phyloP scores from a whole-genome alignment of 2,113 vertebrate genomes.

The Anas platyrhynchos region DNA sequence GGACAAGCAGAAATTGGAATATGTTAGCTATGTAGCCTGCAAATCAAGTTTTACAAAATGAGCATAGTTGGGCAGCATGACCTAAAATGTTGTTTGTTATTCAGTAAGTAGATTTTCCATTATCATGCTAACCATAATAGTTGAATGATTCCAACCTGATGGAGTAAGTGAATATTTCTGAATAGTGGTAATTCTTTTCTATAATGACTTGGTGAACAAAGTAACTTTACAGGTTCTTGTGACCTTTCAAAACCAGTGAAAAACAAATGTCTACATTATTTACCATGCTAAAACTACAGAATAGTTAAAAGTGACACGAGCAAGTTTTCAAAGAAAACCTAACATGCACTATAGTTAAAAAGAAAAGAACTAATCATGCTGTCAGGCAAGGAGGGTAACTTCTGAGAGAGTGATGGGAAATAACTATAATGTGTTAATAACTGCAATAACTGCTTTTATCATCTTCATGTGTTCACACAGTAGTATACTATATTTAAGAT shows the following conservation, averaged over 20 bases:
- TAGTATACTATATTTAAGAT: neutral
- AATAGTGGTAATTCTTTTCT: neutral
- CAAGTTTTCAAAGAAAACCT: neutral
- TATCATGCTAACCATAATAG: neutral
- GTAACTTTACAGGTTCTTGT: neutral
- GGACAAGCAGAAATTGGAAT: slow-evolving; percentile 62
- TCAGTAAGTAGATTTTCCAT: neutral
- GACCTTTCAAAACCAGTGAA: slow-evolving; percentile 6
- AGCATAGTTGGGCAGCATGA: slow-evolving; percentile 20
- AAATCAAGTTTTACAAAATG: slow-evolving; percentile 45
- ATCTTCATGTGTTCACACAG: neutral
- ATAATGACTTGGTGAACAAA: neutral
- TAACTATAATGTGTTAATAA: neutral
- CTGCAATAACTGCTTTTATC: neutral
- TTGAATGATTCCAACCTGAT: neutral
- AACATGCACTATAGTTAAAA: neutral
- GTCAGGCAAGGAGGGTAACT: neutral
- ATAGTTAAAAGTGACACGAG: neutral
- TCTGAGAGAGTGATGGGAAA: neutral
- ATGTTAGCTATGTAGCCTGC: slow-evolving; percentile 37
- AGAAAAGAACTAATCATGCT: neutral
- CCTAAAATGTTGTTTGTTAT: neutral
- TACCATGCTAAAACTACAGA: neutral
- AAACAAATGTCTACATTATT: neutral
- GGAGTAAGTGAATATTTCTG: neutral